Evolutionary conservation across 1,140 invertebrate genomes (phyloP), one percentile per base, ranked within the genome.

Genomic region (Ostrea edulis): DNA sequence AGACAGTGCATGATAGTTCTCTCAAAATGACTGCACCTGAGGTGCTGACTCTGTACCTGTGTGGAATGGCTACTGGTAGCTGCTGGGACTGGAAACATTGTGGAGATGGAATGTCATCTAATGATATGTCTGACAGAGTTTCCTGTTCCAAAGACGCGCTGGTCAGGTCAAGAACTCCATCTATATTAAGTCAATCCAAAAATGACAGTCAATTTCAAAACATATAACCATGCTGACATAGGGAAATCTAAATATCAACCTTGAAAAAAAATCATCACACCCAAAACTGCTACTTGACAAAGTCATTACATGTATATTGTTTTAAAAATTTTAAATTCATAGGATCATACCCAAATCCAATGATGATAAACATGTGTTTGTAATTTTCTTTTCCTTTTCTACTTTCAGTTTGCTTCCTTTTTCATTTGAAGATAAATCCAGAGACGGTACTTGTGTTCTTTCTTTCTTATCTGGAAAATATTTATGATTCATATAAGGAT

Each of bases 311-410:
- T 55, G 8, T 9, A 14, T n/a, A n/a, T n/a, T 55, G 17, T 7
- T 54, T 54, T 54, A 20, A 58, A 17, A 62, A 62, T 62, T 4
- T 20, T 17, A 62, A 0, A 62, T 62, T 62, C 7, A n/a, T 20
- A 62, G 29, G 4, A 12, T 35, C 8, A 8, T 77, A 77, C 68
- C 68, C 14, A 77, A 35, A 77, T 77, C 68, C 29, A 25, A 29
- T 12, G 68, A 77, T 22, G 68, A 35, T 29, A 77, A 35, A 62
- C 55, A 62, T 20, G 55, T 62, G 12, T 77, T 77, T 77, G 68
- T 29, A 29, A 77, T 77, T 77, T 77, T 77, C 68, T 77, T 77
- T 77, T 77, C 68, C 29, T 77, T 77, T 25, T 77, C 68, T 77
- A 14, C 29, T 29, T 77, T 77, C 8, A 35, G 14, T 35, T 77